Percentiles rank a stretch among this genome's conserved stretches.
phyloP scores from a whole-genome alignment of 1,140 invertebrate species.

The Tribolium madens region DNA sequence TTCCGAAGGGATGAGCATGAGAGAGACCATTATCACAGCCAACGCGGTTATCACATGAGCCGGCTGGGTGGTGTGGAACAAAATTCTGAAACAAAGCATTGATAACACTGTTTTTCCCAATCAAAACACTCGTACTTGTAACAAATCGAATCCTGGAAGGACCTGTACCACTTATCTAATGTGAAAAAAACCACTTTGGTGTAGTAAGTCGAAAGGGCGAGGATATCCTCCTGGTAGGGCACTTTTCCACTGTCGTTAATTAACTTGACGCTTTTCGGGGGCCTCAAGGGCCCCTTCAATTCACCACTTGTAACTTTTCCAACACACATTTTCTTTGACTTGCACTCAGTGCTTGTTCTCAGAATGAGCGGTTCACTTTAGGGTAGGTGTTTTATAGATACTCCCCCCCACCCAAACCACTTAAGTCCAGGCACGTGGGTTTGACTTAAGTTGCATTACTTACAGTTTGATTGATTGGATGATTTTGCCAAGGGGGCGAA shows the following conservation, averaged over 20 bases:
- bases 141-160: constrained; percentile 44
- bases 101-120: background rate
- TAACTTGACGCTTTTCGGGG: background rate
- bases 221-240: constrained; percentile 46
- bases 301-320: constrained; percentile 39
- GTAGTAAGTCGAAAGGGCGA: constrained; percentile 45
- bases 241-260: constrained; percentile 13
- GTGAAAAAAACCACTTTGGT: constrained; percentile 47
- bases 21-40: constrained; percentile 74
- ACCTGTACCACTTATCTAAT: constrained; percentile 19
- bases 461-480: too few species aligned
- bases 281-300: background rate
- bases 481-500: too few species aligned
- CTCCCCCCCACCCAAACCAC: background rate
- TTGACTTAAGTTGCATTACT: too few species aligned
- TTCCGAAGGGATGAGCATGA: constrained; percentile 69
- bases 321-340: constrained; percentile 49
- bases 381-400: constrained; percentile 31
- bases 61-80: constrained; percentile 79
- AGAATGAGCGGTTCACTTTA: constrained; percentile 21
- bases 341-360: background rate
- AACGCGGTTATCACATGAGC: constrained; percentile 78
- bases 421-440: constrained; percentile 5
- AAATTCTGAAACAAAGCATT: constrained; percentile 71
- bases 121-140: constrained; percentile 49